Evolutionary conservation across 2,888 invertebrate species (phyloP), one percentile per base, ranked within the genome.

Genomic region (Keiferia lycopersicella): DNA sequence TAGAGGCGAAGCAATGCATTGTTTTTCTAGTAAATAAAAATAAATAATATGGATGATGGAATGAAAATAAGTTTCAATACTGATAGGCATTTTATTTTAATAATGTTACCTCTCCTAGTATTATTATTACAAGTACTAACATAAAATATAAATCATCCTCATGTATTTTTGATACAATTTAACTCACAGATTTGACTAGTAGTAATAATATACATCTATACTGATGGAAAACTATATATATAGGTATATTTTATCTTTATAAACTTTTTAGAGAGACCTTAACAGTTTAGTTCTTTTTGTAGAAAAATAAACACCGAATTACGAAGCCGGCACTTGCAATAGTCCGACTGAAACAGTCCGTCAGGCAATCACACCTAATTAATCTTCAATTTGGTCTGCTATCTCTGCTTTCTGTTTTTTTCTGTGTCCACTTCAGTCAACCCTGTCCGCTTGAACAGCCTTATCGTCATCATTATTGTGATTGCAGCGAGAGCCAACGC

Each of bases 401-500:
- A 89, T 82, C 88, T 88, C 51, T 76, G 77, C 73, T 90, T 88
- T 64, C 84, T 80, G 62, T 79, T 81, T 26, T 75, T 81, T 67
- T 86, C 86, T 79, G 87, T 83, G 63, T 83, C 80, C 8, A 71
- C 63, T 61, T 78, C 74, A 12, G 67, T 65, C 14, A 66, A 63
- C 16, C 74, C 71, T 34, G 74, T 79, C 66, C 77, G 84, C 67
- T 76, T 80, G 34, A 87, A 79, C 60, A 88, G 75, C 65, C 87
- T 80, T 63, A 88, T 67, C 0, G 90, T 86, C 83, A 88, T 86
- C 61, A 91, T 72, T 1, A 92, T 71, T 0, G 91, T 81, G 8
- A 84, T 77, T 8, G 80, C 63, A 4, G 84, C 81, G 48, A 90
- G 71, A 10, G 73, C 70, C 20, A 88, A 53, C 12, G 89, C 88